Evolutionary conservation across 2,888 invertebrate genomes (phyloP), one percentile per base, ranked within the genome.

Genomic region (Hypomecis atomaria): DNA sequence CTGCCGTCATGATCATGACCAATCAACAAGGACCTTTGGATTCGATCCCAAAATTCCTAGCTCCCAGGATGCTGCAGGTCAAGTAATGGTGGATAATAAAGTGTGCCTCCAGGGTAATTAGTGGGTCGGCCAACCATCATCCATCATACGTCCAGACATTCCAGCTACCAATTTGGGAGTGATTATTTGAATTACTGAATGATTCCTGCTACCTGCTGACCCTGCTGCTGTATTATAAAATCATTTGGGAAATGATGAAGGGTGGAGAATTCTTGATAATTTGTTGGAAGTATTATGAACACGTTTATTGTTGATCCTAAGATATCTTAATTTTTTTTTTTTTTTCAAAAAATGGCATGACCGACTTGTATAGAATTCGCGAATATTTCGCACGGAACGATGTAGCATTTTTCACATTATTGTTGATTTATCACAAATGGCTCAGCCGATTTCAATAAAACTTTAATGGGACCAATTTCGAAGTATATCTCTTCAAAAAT

Each of bases 141-240:
- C 63, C 65, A 66, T 70, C 71, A 70, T 62, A 65, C 45, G 52
- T 57, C n/a, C 59, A 48, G 57, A 66, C 63, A 61, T 66, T 61
- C 62, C 65, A 40, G 55, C 60, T 62, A 11, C 66, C 66, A 59
- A 68, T 66, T 60, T 59, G 59, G 62, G 43, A 57, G 59, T 61
- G 53, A 66, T 65, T 65, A 62, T 58, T 62, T 57, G 57, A 62
- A 62, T 52, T 62, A 57, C 56, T 56, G 56, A 62, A 57, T 52
- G 62, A 55, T 52, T 44, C 57, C 34, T 11, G 62, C 50, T 57
- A 62, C 62, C 52, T 57, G 13, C 50, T 38, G 44, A 33, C 38
- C 62, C 52, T 57, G 13, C 50, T 38, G 44, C 38, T 45, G 47
- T 36, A 55, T 61, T 61, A 49, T 61, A 43, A 55, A 49, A 49